phyloP scores from a whole-genome alignment of 2,113 vertebrate genomes.

The Gambusia holbrooki region DNA sequence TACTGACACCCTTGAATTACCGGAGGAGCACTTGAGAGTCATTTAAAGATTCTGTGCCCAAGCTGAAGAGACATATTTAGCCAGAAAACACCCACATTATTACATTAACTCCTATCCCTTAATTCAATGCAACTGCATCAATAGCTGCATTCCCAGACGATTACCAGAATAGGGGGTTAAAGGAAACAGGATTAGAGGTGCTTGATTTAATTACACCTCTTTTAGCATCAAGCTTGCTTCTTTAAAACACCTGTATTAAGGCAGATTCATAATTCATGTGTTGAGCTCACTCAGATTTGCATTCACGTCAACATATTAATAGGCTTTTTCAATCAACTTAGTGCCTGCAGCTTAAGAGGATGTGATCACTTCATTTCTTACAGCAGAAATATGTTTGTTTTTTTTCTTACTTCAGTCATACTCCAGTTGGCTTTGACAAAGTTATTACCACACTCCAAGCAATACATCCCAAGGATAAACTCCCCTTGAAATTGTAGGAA shows the following conservation, averaged over 20 bases:
- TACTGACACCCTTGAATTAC: not conserved
- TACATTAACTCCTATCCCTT: not conserved
- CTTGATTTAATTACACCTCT: not conserved
- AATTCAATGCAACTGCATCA: not conserved
- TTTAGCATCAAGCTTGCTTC: not conserved
- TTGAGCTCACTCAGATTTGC: not conserved
- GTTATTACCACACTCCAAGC: not conserved
- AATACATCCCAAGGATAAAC: conserved; percentile 26
- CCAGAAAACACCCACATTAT: not conserved
- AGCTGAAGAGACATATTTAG: not conserved
- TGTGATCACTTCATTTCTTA: not conserved
- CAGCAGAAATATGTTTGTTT: not conserved
- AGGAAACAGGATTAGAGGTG: not conserved
- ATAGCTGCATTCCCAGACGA: not conserved
- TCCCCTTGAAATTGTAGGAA: conserved; percentile 22
- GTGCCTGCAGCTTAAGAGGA: not conserved
- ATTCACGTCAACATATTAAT: not conserved
- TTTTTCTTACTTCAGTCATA: not conserved
- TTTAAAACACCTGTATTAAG: not conserved
- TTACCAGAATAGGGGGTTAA: not conserved
- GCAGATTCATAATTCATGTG: not conserved
- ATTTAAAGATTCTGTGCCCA: not conserved
- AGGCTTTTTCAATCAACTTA: not conserved
- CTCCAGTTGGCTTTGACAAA: conserved; percentile 7
- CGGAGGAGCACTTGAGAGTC: not conserved